These are phyloP conservation scores for Scaptomyza polygonia DNA, from an alignment of 2,888 invertebrate species.

Conservation along the genomic window DNA sequence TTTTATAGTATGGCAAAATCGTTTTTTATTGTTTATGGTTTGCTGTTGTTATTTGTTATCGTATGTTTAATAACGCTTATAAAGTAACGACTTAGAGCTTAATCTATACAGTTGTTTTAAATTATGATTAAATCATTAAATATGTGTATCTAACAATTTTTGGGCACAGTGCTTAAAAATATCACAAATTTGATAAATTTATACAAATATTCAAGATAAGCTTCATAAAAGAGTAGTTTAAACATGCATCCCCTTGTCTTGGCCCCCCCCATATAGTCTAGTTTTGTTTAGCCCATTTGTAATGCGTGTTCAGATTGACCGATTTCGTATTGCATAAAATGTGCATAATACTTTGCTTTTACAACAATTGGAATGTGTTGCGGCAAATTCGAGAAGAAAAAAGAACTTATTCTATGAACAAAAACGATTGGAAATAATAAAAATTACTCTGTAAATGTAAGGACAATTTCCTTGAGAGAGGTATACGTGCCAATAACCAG, in stretches of 20 bases:
- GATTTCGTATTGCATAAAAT: slow-evolving; percentile 43
- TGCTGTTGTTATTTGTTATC: slow-evolving; percentile 54
- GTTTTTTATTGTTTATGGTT: slow-evolving; percentile 58
- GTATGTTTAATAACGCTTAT: slow-evolving; percentile 65
- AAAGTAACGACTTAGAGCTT: slow-evolving; percentile 60
- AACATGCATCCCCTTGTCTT: slow-evolving; percentile 22
- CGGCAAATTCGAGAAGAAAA: slow-evolving; percentile 44
- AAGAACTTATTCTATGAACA: slow-evolving; percentile 25
- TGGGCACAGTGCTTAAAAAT: slow-evolving; percentile 77
- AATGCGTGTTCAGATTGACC: slow-evolving; percentile 52
- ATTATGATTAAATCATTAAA: slow-evolving; percentile 43
- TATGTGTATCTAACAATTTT: slow-evolving; percentile 51
- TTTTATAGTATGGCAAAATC: slow-evolving; percentile 58
- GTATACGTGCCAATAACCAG: slow-evolving; percentile 90
- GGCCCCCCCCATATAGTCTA: background rate
- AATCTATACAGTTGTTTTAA: slow-evolving; percentile 53
- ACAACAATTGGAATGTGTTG: slow-evolving; percentile 60
- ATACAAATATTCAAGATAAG: slow-evolving; percentile 57
- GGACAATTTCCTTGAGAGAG: slow-evolving; percentile 87
- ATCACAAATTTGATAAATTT: slow-evolving; percentile 72
- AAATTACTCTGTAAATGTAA: slow-evolving; percentile 84
- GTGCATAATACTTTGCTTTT: slow-evolving; percentile 69
- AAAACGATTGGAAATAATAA: slow-evolving; percentile 29
- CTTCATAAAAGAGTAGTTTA: slow-evolving; percentile 44
- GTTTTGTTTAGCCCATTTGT: slow-evolving; percentile 30